phyloP scores from a whole-genome alignment of 2,113 vertebrate species.

The Nothobranchius kuhntae region DNA sequence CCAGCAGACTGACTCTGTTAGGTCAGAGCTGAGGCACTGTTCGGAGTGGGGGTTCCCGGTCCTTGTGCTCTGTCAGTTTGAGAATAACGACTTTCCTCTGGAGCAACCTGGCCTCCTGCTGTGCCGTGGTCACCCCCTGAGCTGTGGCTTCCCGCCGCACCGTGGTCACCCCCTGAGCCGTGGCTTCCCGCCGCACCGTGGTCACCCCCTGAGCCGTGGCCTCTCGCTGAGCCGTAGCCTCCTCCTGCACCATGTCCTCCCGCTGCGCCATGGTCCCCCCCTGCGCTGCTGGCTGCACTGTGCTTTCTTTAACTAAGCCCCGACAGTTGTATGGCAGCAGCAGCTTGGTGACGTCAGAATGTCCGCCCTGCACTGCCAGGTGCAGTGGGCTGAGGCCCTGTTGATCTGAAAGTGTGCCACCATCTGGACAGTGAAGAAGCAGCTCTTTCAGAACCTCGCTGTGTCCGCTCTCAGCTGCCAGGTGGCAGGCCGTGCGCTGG shows the following conservation, averaged over 20 bases:
- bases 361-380: slow-evolving; percentile 80
- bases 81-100: slow-evolving; percentile 79
- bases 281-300: slow-evolving; percentile 39
- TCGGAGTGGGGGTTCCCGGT: slow-evolving; percentile 26
- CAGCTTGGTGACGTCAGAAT: slow-evolving; percentile 77
- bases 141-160: not conserved
- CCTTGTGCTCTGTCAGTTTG: slow-evolving; percentile 74
- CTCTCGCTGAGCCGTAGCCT: too few relatives aligned
- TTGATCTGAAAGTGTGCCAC: slow-evolving; percentile 69
- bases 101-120: slow-evolving; percentile 35
- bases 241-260: slow-evolving; percentile 22
- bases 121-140: slow-evolving; percentile 1
- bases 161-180: too few relatives aligned
- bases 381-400: slow-evolving; percentile 83
- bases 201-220: too few relatives aligned
- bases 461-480: slow-evolving; percentile 86
- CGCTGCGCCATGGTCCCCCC: not conserved
- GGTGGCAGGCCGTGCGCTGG: slow-evolving; percentile 82
- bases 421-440: slow-evolving; percentile 76
- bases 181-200: too few relatives aligned
- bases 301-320: slow-evolving; percentile 46
- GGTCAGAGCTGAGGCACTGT: slow-evolving; percentile 56
- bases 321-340: slow-evolving; percentile 74
- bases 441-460: slow-evolving; percentile 85
- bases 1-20: slow-evolving; percentile 44